Evolutionary conservation across 2,797 vertebrate genomes (phyloP), one percentile per base, ranked within the genome.

Genomic region (Alosa sapidissima): DNA sequence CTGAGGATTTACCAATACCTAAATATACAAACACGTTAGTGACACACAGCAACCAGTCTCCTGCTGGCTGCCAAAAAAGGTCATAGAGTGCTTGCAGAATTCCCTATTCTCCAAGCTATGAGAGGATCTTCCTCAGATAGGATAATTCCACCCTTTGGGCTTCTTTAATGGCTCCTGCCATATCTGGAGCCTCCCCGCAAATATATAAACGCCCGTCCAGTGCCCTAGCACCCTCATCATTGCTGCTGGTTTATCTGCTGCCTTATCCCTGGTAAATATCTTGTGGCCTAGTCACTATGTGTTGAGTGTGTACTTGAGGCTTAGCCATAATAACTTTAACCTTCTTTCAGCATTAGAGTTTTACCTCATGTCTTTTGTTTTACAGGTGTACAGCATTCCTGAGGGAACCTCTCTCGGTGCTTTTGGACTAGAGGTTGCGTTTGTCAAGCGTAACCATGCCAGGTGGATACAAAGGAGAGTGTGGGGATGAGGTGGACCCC

Each of bases 401-500:
- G 85, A 45, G 41, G 13, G 88, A 82, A 52, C 54, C 19, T 28
- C 5, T 49, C 82, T 58, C 33, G 9, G 0, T 85, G 14, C 89
- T 52, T 2, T 52, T 84, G 65, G 81, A 45, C 85, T 88, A 84
- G 33, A 88, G 81, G 82, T 78, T 84, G 49, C n/a, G 19, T 88
- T 75, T 28, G 83, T 62, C n/a, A 82, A 83, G 83, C 87, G 89
- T 84, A 85, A 82, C 83, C 75, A 95, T 94, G 91, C 90, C 93
- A 10, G 84, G 88, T 68, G 91, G 47, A 3, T 93, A 93, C 52
- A 94, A 92, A 92, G 93, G 94, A 2, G 91, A 95, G 47, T 91
- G 90, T 3, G 91, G 91, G 86, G 92, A 93, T 0, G 88, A 94
- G 45, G 89, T 95, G 88, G 94, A 95, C 84, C 92, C 93, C 13